Base-by-base conservation (phyloP, 2,113 vertebrate genomes). In the Passerina amoena region DNA sequence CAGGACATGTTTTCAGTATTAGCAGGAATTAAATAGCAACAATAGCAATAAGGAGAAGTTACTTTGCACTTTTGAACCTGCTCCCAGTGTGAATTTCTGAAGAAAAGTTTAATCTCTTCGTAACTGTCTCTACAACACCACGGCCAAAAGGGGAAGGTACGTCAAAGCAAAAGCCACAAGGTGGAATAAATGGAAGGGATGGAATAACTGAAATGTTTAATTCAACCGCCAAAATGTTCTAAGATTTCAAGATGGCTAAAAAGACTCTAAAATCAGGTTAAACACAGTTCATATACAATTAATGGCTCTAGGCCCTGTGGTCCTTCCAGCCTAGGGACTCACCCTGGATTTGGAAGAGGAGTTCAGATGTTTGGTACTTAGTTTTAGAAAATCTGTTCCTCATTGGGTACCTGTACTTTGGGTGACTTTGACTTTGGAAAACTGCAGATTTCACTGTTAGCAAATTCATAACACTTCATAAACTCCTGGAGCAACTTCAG, bases 291-390 rank as follows among this genome's bases (percentile, higher is more conserved):
- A 12, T 37, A 24, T n/a, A 9, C 19, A 90, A 71, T 71, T 64
- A 42, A 71, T 11, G 18, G 13, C 54, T 95, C 75, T 31, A 57
- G 40, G 53, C 6, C 14, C 14, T 1, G 0, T 53, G 44, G 68
- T 37, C 44, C 14, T 45, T 69, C 30, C 18, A 4, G n/a, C 30
- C 38, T 28, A 48, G 0, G 1, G 35, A 48, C 33, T 71, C 11
- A 20, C 3, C 47, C 6, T 15, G 51, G 30, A 31, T 79, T 84
- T 69, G 65, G 66, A 79, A 68, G 69, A 84, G 44, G n/a, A 68
- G 7, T 48, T 13, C 14, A 2, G 4, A 57, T 28, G 42, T 7
- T 16, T 1, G 2, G 31, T 3, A 44, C 9, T n/a, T 33, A 14
- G 42, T 35, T 73, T 81, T 12, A 83, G 42, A 69, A 57, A 12